Conservation (phyloP, 2,888 invertebrate species). For the Caradrina kadenii region DNA sequence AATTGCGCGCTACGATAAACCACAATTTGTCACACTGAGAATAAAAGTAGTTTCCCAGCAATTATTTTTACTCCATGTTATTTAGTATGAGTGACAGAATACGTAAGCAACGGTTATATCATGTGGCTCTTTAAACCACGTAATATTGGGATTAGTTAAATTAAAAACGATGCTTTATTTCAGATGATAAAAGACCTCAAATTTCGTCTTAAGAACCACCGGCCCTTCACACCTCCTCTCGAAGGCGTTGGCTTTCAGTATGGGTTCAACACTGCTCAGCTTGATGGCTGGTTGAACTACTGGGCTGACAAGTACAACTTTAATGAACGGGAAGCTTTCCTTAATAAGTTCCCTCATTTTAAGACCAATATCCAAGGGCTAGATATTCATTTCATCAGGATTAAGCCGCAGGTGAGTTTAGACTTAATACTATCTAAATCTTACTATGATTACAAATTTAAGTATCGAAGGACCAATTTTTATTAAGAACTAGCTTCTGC, state of each 20-base stretch:
- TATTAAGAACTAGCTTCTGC: background rate
- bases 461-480: background rate
- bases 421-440: too few species aligned
- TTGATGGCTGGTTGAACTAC: slow-evolving; percentile 92
- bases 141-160: background rate
- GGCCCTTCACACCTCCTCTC: slow-evolving; percentile 88
- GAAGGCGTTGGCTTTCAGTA: slow-evolving; percentile 94
- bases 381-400: slow-evolving; percentile 92
- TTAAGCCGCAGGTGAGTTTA: slow-evolving; percentile 88
- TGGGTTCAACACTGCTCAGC: slow-evolving; percentile 94
- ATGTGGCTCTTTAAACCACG: too few species aligned
- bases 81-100: background rate
- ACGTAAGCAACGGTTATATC: background rate
- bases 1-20: too few species aligned
- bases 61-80: too few species aligned
- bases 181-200: slow-evolving; percentile 81
- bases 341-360: slow-evolving; percentile 94
- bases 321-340: slow-evolving; percentile 90
- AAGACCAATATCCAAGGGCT: slow-evolving; percentile 94
- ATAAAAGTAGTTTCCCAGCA: too few species aligned
- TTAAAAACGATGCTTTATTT: slow-evolving; percentile 37
- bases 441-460: background rate
- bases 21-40: too few species aligned
- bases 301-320: slow-evolving; percentile 94
- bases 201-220: slow-evolving; percentile 74